Conservation (phyloP, 2,888 invertebrate species). For the Drosophila melanosoma region DNA sequence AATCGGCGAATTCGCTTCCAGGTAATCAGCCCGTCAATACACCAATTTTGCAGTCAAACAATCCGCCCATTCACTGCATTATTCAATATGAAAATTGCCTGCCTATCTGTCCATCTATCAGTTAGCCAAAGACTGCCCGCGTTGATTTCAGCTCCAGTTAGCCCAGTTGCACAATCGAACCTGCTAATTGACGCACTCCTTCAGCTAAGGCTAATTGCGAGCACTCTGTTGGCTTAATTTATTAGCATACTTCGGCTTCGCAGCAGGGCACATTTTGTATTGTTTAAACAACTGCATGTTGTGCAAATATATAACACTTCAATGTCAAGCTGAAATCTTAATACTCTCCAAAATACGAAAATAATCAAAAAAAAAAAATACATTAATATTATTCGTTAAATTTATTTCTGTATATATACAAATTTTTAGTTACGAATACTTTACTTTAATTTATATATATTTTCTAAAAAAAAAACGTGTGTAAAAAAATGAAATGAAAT, state of each 20-base stretch:
- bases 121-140: background rate
- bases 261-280: background rate
- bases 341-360: slow-evolving; percentile 4
- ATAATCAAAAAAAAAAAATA: background rate
- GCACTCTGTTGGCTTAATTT: slow-evolving; percentile 2
- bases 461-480: too few species aligned
- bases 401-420: background rate
- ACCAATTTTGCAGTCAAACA: slow-evolving; percentile 30
- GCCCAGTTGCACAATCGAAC: background rate
- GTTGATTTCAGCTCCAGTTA: slow-evolving; percentile 4
- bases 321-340: background rate
- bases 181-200: slow-evolving; percentile 8
- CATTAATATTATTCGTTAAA: background rate
- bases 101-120: background rate
- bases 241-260: slow-evolving; percentile 13
- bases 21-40: slow-evolving; percentile 34
- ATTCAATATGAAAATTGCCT: slow-evolving; percentile 54
- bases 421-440: background rate
- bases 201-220: slow-evolving; percentile 5
- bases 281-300: slow-evolving; percentile 39
- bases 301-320: slow-evolving; percentile 2
- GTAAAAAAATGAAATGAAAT: too few species aligned
- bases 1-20: slow-evolving; percentile 28
- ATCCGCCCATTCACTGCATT: slow-evolving; percentile 41
- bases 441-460: too few species aligned